These are phyloP conservation scores for Parazoanthus darwini DNA, from an alignment of 92 coral and sea anemone genomes.

Conservation along the genomic window DNA sequence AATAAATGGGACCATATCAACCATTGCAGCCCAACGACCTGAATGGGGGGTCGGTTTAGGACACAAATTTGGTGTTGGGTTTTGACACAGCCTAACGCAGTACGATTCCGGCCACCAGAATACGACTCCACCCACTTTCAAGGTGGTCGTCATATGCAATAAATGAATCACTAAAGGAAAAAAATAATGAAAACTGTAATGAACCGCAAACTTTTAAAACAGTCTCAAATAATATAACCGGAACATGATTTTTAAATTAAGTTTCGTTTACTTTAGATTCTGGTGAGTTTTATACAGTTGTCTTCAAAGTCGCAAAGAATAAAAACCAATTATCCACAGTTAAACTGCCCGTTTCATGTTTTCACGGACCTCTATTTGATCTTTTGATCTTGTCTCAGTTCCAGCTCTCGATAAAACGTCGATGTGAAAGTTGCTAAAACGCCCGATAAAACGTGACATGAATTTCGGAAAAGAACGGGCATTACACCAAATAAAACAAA, in stretches of 20 bases:
- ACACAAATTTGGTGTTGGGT: too few relatives aligned
- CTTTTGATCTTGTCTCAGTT: not conserved
- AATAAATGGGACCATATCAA: too few relatives aligned
- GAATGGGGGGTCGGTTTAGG: too few relatives aligned
- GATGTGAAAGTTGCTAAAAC: not conserved
- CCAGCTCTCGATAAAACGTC: not conserved
- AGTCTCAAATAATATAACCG: too few relatives aligned
- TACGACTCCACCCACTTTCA: not conserved
- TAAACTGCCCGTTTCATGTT: not conserved
- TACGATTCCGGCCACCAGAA: not conserved
- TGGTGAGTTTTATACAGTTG: not conserved
- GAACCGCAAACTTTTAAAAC: too few relatives aligned
- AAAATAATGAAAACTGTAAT: not conserved
- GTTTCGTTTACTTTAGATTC: not conserved
- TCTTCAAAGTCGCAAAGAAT: too few relatives aligned
- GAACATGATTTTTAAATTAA: too few relatives aligned
- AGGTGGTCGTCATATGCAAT: not conserved
- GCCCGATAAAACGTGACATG: not conserved
- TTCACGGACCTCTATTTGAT: not conserved
- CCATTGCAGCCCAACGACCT: too few relatives aligned
- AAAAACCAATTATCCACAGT: not conserved
- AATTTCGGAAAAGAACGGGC: not conserved
- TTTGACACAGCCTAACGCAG: not conserved
- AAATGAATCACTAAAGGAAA: not conserved
- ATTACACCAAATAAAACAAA: too few relatives aligned